A percentile compares a stretch with the other conserved stretches of the same genome.
Evolutionary conservation across 2,888 invertebrate species (phyloP).

Genomic region (Alloscopus bannaensis): DNA sequence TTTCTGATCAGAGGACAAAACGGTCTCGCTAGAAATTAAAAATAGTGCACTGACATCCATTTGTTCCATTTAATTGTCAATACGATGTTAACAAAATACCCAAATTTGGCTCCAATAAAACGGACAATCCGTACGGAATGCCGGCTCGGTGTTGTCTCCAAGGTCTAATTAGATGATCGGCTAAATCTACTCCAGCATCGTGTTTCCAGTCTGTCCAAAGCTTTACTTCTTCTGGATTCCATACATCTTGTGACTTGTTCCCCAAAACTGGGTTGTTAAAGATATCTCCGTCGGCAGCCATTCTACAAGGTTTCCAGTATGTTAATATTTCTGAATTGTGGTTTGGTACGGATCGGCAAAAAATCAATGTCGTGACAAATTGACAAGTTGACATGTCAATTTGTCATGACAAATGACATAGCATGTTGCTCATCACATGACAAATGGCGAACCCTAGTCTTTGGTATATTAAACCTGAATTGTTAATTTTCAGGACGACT

Average conservation of each 20-base stretch:
- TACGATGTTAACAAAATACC: slow-evolving; percentile 12
- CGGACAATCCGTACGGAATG: slow-evolving; percentile 48
- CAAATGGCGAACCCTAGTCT: too few relatives aligned
- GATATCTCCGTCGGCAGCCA: not conserved
- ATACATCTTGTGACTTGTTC: not conserved
- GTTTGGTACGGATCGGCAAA: too few relatives aligned
- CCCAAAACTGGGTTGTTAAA: slow-evolving; percentile 31
- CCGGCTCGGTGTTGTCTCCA: slow-evolving; percentile 52
- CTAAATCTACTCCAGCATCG: slow-evolving; percentile 26
- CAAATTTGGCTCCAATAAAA: slow-evolving; percentile 61
- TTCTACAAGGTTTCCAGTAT: not conserved
- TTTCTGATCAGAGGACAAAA: slow-evolving; percentile 66
- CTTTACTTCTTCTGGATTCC: not conserved
- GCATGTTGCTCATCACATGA: too few relatives aligned
- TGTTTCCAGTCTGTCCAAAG: slow-evolving; percentile 16
- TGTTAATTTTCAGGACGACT: too few relatives aligned
- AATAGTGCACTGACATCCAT: too few relatives aligned
- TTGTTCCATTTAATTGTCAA: slow-evolving; percentile 58
- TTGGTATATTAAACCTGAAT: too few relatives aligned
- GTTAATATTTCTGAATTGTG: too few relatives aligned
- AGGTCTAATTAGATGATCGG: slow-evolving; percentile 11
- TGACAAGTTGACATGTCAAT: not conserved
- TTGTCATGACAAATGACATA: too few relatives aligned
- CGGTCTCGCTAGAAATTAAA: not conserved
- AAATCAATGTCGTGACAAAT: not conserved